Percentiles rank a stretch among this genome's conserved stretches.
These are phyloP conservation scores for Drosophila pseudoobscura DNA, from an alignment of 1,140 invertebrate species.

Conservation along the genomic window DNA sequence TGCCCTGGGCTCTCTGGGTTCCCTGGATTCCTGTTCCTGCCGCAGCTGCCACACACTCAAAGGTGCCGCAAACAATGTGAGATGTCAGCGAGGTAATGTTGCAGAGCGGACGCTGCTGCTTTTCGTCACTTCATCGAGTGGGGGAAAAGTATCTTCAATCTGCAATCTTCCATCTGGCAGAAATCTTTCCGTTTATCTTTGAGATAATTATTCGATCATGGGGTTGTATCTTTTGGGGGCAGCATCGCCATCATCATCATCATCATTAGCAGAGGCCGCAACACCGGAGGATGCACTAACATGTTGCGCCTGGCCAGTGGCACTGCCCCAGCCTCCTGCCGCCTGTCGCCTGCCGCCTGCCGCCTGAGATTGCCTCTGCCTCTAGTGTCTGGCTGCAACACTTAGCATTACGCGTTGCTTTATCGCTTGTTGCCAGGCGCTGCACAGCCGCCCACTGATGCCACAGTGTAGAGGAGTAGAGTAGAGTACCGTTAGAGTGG, in stretches of 20 bases:
- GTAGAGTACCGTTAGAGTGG: conserved; percentile 63
- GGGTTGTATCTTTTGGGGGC: neutral
- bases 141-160: too few species aligned
- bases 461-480: conserved; percentile 12
- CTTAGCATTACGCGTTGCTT: conserved; percentile 72
- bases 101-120: conserved; percentile 1
- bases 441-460: conserved; percentile 71
- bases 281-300: conserved; percentile 43
- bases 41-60: conserved; percentile 49
- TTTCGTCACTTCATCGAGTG: too few species aligned
- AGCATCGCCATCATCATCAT: conserved; percentile 46
- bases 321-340: conserved; percentile 14
- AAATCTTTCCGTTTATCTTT: conserved; percentile 25
- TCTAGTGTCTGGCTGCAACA: conserved; percentile 71
- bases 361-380: neutral
- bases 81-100: conserved; percentile 50
- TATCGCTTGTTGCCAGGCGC: conserved; percentile 80
- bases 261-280: conserved; percentile 57
- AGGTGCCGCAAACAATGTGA: conserved; percentile 67
- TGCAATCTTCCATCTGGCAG: neutral
- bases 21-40: conserved; percentile 1
- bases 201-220: conserved; percentile 23
- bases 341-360: neutral
- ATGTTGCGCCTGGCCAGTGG: conserved; percentile 58
- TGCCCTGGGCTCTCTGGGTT: conserved; percentile 1